Percentiles rank a stretch among this genome's conserved stretches.
Evolutionary conservation across 2,797 vertebrate species (phyloP).

Genomic region (Melanotaenia pygmaea): DNA sequence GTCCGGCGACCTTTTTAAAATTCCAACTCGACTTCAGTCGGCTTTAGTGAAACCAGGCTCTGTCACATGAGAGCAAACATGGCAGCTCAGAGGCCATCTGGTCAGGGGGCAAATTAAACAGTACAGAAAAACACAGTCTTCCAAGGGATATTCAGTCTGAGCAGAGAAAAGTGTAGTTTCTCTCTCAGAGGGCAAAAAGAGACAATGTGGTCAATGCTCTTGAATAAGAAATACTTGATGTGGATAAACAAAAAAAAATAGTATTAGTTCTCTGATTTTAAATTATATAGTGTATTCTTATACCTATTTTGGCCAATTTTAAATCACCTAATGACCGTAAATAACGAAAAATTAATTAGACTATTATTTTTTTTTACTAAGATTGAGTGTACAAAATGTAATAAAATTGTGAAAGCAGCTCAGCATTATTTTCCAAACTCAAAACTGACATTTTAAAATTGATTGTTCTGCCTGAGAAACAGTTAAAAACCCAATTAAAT

Average conservation of each 20-base stretch:
- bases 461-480: neutral
- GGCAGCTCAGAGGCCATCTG: slow-evolving; percentile 71
- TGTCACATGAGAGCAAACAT: slow-evolving; percentile 67
- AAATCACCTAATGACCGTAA: neutral
- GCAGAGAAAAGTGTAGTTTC: slow-evolving; percentile 21
- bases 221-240: slow-evolving; percentile 21
- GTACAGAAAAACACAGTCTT: slow-evolving; percentile 65
- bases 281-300: neutral
- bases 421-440: neutral
- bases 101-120: slow-evolving; percentile 69
- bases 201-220: slow-evolving; percentile 15
- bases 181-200: slow-evolving; percentile 20
- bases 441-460: neutral
- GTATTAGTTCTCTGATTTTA: neutral
- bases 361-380: neutral
- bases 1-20: slow-evolving; percentile 79
- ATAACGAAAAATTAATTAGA: neutral
- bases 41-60: slow-evolving; percentile 55
- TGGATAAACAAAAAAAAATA: slow-evolving; percentile 14
- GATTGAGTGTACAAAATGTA: neutral
- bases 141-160: slow-evolving; percentile 43
- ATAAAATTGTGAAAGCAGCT: neutral
- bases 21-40: slow-evolving; percentile 70
- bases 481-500: neutral
- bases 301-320: neutral